Evolutionary conservation across 1,140 invertebrate species (phyloP), one percentile per base, ranked within the genome.

Genomic region (Proales similis): DNA sequence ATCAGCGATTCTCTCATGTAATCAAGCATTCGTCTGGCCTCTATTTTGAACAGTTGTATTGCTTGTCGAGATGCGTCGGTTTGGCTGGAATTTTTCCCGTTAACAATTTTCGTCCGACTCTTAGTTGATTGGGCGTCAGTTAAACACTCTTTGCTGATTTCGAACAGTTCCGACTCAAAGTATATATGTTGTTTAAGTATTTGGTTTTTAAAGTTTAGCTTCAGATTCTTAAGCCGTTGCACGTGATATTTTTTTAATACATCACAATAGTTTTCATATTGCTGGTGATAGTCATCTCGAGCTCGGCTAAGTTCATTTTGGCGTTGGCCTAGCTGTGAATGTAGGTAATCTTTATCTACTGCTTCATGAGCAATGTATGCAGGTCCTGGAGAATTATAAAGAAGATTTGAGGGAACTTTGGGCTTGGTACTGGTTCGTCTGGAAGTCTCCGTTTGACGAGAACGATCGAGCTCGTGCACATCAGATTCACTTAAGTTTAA

Each of bases 161-260:
- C 51, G 1, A 57, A 30, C 30, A 57, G 36, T 24, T 57, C 51
- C 17, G 14, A 27, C 30, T 57, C 51, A 24, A 57, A 57, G 14
- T 57, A 57, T 11, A 57, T 57, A 42, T 57, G 51, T 36, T 57
- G 51, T 36, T 57, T 57, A 5, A 57, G 36, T 22, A 57, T 57
- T 57, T 57, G 51, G 45, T 57, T 57, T 57, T 57, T 57, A 17
- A 57, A 57, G 39, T 26, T 39, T 0, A 57, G 9, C 19, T 42
- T 39, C 2, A 42, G 19, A 24, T 57, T 57, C n/a, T 42, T 39
- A 6, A 57, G 24, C 22, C 45, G 39, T 57, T 57, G 36, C 17
- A 19, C 24, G 27, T 57, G 45, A 14, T 42, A 57, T 6, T 42
- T 57, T 6, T 42, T 6, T 26, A 19, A 29, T 26, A 57, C 7